Conservation (phyloP, 2,888 invertebrate species). For the Frankliniella intonsa region DNA sequence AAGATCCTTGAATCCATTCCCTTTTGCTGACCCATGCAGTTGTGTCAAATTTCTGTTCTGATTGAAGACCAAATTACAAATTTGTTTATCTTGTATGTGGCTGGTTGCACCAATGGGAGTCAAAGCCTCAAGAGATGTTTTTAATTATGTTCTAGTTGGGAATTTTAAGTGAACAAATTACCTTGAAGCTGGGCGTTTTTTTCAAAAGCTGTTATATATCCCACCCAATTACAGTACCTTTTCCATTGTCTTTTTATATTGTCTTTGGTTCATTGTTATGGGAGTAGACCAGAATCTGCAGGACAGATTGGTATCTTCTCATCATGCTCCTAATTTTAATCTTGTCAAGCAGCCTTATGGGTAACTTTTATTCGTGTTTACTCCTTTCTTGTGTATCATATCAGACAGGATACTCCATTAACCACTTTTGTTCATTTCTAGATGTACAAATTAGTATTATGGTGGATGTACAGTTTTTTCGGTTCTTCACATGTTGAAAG, state of each 20-base stretch:
- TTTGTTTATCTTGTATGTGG: background rate
- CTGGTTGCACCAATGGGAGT: constrained; percentile 7
- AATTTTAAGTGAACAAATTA: background rate
- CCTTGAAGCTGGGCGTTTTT: background rate
- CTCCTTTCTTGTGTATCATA: constrained; percentile 1
- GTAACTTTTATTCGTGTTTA: background rate
- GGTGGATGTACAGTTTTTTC: constrained; percentile 20
- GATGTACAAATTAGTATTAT: constrained; percentile 18
- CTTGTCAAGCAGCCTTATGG: constrained; percentile 16
- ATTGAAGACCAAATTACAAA: background rate
- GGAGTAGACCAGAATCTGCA: background rate
- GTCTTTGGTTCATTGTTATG: background rate
- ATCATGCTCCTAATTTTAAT: constrained; percentile 2
- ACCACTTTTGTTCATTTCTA: background rate
- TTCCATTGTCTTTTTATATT: constrained; percentile 18
- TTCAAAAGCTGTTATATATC: constrained; percentile 6
- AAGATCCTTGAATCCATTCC: constrained; percentile 20
- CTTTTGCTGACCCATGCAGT: background rate
- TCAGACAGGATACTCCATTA: background rate
- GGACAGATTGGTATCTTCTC: background rate
- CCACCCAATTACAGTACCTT: constrained; percentile 16
- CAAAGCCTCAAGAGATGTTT: constrained; percentile 19
- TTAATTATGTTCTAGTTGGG: background rate
- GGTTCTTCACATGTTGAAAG: background rate
- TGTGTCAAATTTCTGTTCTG: background rate